Evolutionary conservation across 2,888 invertebrate genomes (phyloP), one percentile per base, ranked within the genome.

Genomic region (Synanthedon andrenaeformis): DNA sequence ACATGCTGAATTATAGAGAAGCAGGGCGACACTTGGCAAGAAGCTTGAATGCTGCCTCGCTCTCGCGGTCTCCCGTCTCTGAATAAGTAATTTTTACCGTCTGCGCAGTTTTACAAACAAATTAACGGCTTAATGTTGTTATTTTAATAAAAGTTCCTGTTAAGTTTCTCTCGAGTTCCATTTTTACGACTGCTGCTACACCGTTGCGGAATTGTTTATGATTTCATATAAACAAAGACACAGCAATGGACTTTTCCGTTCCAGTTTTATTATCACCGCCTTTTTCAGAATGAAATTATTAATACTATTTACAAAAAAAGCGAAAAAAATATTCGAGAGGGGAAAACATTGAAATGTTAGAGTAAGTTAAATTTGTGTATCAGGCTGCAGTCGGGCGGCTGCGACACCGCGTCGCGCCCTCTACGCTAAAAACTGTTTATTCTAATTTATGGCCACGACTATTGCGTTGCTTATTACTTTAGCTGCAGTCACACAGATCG

Each of bases 41-140:
- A 68, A 72, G 69, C 59, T 69, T 62, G 67, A 35, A 35, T 35
- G 67, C 66, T 68, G 64, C 65, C 62, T 64, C 68, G 72, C 67
- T 71, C 70, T 67, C 72, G 74, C 76, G 80, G 76, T 73, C 75
- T 69, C 75, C 70, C 72, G 73, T 72, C 74, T 65, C 69, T 85
- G 81, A 85, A 86, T 86, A 83, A 83, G 70, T 86, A 82, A 85
- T 82, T 76, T 81, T 79, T 78, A 79, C 76, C 78, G 83, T 82
- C 84, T 83, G 84, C 82, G 75, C 83, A 82, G 79, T 82, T 83
- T 83, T 81, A 81, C 85, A 82, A 82, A 86, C 82, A 87, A 86
- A 86, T 87, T 86, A 86, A 82, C 81, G 79, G 70, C 76, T 76
- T 78, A 76, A 82, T 83, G 79, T 82, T 81, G 82, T 82, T 84